Percentiles rank a stretch among this genome's conserved stretches.
phyloP scores from a whole-genome alignment of 2,888 invertebrate genomes.

The Brachylomia viminalis region DNA sequence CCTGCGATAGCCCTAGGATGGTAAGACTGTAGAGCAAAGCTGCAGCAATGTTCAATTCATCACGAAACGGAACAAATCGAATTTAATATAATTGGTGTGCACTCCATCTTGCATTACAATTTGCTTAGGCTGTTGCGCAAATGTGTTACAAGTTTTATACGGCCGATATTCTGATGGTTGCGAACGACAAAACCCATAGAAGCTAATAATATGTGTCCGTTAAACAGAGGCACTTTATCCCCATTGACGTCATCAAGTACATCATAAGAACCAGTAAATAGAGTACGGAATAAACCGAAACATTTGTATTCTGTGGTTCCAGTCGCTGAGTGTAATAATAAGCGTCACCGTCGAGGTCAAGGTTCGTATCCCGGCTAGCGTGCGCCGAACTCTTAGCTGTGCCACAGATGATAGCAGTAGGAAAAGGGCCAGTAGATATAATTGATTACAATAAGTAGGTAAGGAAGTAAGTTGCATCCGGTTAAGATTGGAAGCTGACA shows the following conservation, averaged over 20 bases:
- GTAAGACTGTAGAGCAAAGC: neutral
- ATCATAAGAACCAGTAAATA: constrained; percentile 28
- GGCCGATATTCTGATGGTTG: neutral
- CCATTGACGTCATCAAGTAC: constrained; percentile 50
- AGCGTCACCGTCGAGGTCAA: constrained; percentile 81
- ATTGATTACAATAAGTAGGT: neutral
- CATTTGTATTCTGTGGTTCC: constrained; percentile 67
- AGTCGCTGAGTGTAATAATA: constrained; percentile 69
- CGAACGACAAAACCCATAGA: constrained; percentile 21
- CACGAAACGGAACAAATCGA: neutral
- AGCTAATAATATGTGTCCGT: constrained; percentile 40
- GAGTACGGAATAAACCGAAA: constrained; percentile 25
- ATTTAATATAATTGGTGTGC: neutral
- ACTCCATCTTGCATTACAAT: neutral
- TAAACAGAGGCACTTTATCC: constrained; percentile 47
- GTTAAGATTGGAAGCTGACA: neutral
- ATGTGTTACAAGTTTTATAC: neutral
- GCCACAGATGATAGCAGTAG: constrained; percentile 58
- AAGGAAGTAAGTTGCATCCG: neutral
- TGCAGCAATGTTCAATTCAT: neutral
- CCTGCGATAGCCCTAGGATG: neutral
- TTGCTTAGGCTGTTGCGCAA: neutral
- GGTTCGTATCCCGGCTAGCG: constrained; percentile 79
- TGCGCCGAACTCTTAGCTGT: constrained; percentile 62
- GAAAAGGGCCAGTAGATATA: constrained; percentile 28